Percentiles rank a stretch among this genome's conserved stretches.
Evolutionary conservation across 2,113 vertebrate genomes (phyloP).

Genomic region (Clupea harengus): DNA sequence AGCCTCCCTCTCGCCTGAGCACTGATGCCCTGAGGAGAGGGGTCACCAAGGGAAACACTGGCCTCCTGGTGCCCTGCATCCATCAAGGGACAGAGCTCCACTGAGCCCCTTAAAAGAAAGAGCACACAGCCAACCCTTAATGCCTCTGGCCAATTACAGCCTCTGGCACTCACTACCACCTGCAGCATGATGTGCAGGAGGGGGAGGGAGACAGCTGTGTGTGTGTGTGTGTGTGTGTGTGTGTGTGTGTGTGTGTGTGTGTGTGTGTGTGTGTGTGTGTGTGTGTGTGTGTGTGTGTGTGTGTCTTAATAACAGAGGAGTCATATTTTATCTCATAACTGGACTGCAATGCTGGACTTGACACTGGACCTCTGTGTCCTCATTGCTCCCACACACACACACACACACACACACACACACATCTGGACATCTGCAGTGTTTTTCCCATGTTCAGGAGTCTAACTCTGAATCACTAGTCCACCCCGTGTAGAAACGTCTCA

Average conservation of each 20-base stretch:
- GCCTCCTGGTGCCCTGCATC: too few species aligned
- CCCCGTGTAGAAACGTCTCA: not conserved
- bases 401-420: not conserved
- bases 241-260: conserved; percentile 5
- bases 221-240: conserved; percentile 31
- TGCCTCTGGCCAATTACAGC: too few species aligned
- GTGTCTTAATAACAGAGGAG: not conserved
- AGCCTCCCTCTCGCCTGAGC: too few species aligned
- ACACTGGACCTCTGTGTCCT: not conserved
- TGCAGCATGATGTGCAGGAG: not conserved
- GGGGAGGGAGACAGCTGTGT: not conserved
- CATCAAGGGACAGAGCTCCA: too few species aligned
- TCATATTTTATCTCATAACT: not conserved
- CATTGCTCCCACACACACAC: too few species aligned
- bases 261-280: conserved; percentile 23
- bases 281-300: conserved; percentile 22
- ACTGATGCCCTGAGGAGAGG: too few species aligned
- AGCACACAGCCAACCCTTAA: too few species aligned
- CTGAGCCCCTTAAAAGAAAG: too few species aligned
- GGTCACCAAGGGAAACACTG: too few species aligned
- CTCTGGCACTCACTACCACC: not conserved
- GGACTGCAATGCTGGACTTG: not conserved
- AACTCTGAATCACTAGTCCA: not conserved
- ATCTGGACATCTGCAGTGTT: not conserved
- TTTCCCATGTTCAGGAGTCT: not conserved